Evolutionary conservation across 2,888 invertebrate genomes (phyloP).

Genomic region (Pandemis cinnamomeana): DNA sequence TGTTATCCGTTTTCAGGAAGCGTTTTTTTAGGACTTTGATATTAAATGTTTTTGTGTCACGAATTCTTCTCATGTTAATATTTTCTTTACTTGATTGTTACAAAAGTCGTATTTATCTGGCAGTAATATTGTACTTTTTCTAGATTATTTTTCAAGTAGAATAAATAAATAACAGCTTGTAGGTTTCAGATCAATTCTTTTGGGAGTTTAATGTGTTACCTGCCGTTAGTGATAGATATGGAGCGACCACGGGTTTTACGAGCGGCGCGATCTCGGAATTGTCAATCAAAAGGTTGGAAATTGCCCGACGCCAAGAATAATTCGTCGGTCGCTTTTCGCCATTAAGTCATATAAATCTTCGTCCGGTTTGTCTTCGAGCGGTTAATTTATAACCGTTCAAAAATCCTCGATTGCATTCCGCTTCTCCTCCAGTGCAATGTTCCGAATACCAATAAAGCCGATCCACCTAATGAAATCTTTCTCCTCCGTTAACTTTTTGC

Average conservation of each 20-base stretch:
- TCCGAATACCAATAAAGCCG: conserved; percentile 43
- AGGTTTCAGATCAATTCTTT: conserved; percentile 15
- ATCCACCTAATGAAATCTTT: conserved; percentile 33
- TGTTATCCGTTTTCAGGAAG: conserved; percentile 49
- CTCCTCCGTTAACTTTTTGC: conserved; percentile 13
- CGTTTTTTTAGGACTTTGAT: background rate
- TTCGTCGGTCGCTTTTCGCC: conserved; percentile 48
- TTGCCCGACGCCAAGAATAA: conserved; percentile 42
- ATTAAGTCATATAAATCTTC: conserved; percentile 57
- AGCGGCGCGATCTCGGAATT: conserved; percentile 34
- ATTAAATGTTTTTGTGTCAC: background rate
- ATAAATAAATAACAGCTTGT: conserved; percentile 4
- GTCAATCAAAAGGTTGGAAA: conserved; percentile 48
- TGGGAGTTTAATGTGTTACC: conserved; percentile 14
- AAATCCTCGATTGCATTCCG: conserved; percentile 49
- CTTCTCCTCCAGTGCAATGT: conserved; percentile 42
- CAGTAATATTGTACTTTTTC: background rate
- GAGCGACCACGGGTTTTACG: conserved; percentile 42
- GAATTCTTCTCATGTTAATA: background rate
- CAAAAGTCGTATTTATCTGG: background rate
- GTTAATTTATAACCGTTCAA: conserved; percentile 55
- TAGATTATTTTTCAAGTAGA: background rate
- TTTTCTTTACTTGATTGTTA: background rate
- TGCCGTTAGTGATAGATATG: conserved; percentile 23
- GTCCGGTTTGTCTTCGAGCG: conserved; percentile 47